A percentile compares a stretch with the other conserved stretches of the same genome.
phyloP scores from a whole-genome alignment of 2,888 invertebrate species.

The Ferdinandea cuprea region DNA sequence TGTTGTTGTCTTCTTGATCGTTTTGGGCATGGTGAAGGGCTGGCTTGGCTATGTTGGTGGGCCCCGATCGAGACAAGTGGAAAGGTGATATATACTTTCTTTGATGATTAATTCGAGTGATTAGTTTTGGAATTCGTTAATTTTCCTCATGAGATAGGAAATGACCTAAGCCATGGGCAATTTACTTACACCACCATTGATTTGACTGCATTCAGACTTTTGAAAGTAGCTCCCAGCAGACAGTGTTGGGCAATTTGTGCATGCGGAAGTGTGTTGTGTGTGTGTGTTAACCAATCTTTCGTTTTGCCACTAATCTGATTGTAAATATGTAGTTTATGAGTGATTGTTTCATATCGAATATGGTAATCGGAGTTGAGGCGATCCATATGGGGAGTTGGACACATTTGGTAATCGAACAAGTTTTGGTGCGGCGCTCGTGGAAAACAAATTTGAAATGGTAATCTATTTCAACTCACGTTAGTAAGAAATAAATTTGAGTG shows the following conservation, averaged over 20 bases:
- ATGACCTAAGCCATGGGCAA: conserved; percentile 30
- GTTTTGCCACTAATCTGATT: too few relatives aligned
- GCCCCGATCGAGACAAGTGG: conserved; percentile 48
- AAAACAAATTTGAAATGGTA: too few relatives aligned
- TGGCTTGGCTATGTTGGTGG: conserved; percentile 53
- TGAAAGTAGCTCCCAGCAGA: conserved; percentile 26
- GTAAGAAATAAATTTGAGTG: too few relatives aligned
- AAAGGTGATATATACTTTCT: conserved; percentile 57
- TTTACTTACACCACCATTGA: background rate
- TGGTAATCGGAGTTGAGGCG: too few relatives aligned
- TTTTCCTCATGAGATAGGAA: conserved; percentile 21
- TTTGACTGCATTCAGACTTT: conserved; percentile 47
- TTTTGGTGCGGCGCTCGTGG: background rate
- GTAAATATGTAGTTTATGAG: too few relatives aligned
- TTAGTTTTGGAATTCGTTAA: conserved; percentile 63
- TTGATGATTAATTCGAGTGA: conserved; percentile 66
- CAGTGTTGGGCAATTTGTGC: conserved; percentile 14
- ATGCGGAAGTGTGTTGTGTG: too few relatives aligned
- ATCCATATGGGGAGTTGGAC: background rate
- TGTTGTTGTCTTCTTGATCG: background rate
- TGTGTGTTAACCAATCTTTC: too few relatives aligned
- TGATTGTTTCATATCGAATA: too few relatives aligned
- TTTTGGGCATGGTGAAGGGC: conserved; percentile 47
- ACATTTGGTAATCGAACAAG: conserved; percentile 5
- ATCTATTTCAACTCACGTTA: too few relatives aligned